Base-by-base conservation (phyloP, 1,140 invertebrate genomes). In the Eurosta solidaginis region DNA sequence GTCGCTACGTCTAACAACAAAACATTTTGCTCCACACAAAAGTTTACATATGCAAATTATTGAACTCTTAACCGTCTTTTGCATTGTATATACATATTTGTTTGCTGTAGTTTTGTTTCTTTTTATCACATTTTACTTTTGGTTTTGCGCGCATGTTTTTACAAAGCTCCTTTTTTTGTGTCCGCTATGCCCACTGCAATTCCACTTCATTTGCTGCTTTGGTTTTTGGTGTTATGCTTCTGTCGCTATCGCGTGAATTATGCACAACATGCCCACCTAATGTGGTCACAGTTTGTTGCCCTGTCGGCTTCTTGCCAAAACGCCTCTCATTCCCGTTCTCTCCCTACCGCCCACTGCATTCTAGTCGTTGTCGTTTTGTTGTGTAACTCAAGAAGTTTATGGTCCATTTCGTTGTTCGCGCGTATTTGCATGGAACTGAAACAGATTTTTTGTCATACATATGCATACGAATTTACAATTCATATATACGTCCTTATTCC, bases 361-460 rank as follows among this genome's bases (percentile, higher is more conserved):
- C n/a, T n/a, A 29, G 2, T 20, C n/a, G 59, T 4, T 68, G 59
- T 33, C 59, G n/a, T n/a, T n/a, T n/a, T n/a, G 59, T 42, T 36
- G 59, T 68, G 59, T 68, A 68, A 68, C 59, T 68, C 59, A 68
- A 68, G 59, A 68, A 68, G 59, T 68, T 68, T 68, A 68, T 68
- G 59, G 59, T 40, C 59, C 59, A 33, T 68, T 68, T 68, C 59
- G 59, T 20, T 10, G 59, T 68, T 40, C 33, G 59, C 33, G 59
- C 59, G 33, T 40, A 68, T 68, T 68, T 68, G 59, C 59, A 33
- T 68, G 59, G 59, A 29, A 68, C 59, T 68, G 59, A 29, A 68
- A 68, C 59, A 40, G 59, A 68, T 68, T 68, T 40, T 20, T 29
- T 68, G 36, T 14, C 33, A 40, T 68, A 68, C 59, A 68, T 33